Evolutionary conservation across 2,888 invertebrate species (phyloP).

Genomic region (Cheilosia variabilis): DNA sequence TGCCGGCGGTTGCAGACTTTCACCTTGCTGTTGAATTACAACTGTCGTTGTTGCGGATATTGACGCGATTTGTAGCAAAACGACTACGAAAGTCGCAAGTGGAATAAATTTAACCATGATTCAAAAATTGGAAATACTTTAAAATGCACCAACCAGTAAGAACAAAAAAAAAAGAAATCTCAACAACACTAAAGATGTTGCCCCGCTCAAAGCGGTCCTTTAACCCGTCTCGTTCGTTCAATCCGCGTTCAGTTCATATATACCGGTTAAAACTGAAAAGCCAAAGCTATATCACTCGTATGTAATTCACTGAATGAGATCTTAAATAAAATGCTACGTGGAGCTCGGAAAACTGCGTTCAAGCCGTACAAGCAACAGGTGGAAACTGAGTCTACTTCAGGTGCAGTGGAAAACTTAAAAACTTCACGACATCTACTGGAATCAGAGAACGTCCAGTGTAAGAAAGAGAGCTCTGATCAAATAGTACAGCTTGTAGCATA

Average conservation of each 20-base stretch:
- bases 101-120: slow-evolving; percentile 35
- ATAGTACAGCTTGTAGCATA: slow-evolving; percentile 16
- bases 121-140: not conserved
- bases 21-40: slow-evolving; percentile 35
- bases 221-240: slow-evolving; percentile 28
- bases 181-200: slow-evolving; percentile 40
- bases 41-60: slow-evolving; percentile 50
- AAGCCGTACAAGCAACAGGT: slow-evolving; percentile 72
- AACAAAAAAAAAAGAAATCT: not conserved
- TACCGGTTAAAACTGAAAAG: not conserved
- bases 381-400: slow-evolving; percentile 66
- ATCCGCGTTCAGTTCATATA: slow-evolving; percentile 15
- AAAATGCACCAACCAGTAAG: not conserved
- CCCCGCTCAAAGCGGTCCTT: slow-evolving; percentile 65
- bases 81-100: slow-evolving; percentile 18
- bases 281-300: not conserved
- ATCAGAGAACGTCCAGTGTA: slow-evolving; percentile 30
- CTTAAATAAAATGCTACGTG: slow-evolving; percentile 6
- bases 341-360: slow-evolving; percentile 67
- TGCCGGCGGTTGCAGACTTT: slow-evolving; percentile 47
- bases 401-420: slow-evolving; percentile 73
- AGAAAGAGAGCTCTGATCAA: slow-evolving; percentile 58
- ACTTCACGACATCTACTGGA: slow-evolving; percentile 51
- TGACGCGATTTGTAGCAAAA: slow-evolving; percentile 30
- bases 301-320: slow-evolving; percentile 4